These are phyloP conservation scores for Platysternon megacephalum DNA, from an alignment of 2,113 vertebrate species.

Conservation along the genomic window DNA sequence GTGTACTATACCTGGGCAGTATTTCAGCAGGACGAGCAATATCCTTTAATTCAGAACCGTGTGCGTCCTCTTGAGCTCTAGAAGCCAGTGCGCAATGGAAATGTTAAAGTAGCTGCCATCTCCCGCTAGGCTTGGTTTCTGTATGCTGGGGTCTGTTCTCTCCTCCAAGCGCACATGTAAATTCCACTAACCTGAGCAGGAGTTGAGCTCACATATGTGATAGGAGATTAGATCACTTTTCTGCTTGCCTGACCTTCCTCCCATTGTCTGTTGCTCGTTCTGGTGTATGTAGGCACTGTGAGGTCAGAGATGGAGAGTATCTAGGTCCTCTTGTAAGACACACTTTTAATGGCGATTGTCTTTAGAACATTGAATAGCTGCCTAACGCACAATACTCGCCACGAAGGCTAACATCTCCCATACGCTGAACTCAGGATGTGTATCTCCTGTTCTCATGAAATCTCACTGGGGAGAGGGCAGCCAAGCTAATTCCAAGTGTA, in stretches of 20 bases:
- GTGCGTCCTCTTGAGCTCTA: neutral
- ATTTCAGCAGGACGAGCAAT: neutral
- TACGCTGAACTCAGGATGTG: neutral
- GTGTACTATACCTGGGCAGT: neutral
- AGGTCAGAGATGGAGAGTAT: neutral
- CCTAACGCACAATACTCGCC: neutral
- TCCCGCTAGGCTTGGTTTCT: neutral
- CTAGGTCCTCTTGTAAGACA: constrained; percentile 9
- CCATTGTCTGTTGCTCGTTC: neutral
- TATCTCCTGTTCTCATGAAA: neutral
- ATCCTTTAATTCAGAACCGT: neutral
- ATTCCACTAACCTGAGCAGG: neutral
- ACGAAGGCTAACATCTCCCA: neutral
- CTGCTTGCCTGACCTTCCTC: neutral
- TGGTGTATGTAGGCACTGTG: fast-evolving
- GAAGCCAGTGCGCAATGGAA: fast-evolving
- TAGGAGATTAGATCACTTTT: neutral
- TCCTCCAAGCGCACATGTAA: neutral
- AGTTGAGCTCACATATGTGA: fast-evolving
- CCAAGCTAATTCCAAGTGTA: neutral
- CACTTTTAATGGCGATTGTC: neutral
- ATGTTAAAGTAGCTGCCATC: neutral
- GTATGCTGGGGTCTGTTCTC: neutral
- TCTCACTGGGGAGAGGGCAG: neutral
- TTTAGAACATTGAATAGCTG: neutral